phyloP scores from a whole-genome alignment of 2,113 vertebrate genomes.

The Sardina pilchardus region DNA sequence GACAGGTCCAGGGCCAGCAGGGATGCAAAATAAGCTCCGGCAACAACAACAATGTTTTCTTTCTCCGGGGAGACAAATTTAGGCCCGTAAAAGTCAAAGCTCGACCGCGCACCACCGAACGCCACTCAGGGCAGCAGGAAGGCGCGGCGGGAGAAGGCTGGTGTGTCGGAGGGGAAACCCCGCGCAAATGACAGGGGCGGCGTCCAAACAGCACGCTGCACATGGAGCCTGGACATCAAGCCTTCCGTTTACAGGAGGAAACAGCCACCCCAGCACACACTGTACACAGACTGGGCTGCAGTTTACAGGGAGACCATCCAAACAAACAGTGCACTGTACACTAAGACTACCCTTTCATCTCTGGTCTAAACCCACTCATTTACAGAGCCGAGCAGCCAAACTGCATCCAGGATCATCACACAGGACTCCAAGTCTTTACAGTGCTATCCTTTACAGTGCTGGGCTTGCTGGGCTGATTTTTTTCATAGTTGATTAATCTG shows the following conservation, averaged over 20 bases:
- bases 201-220: background rate
- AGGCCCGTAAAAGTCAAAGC: conserved; percentile 27
- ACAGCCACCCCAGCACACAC: background rate
- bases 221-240: conserved; percentile 9
- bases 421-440: too few relatives aligned
- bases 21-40: background rate
- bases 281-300: background rate
- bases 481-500: too few relatives aligned
- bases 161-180: conserved; percentile 26
- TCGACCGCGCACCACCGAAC: conserved; percentile 27
- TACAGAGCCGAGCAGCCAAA: too few relatives aligned
- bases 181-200: conserved; percentile 33
- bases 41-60: background rate
- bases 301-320: too few relatives aligned
- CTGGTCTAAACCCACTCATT: too few relatives aligned
- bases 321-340: too few relatives aligned
- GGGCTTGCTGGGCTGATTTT: too few relatives aligned
- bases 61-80: background rate
- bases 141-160: conserved; percentile 23
- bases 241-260: background rate
- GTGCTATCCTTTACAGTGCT: too few relatives aligned
- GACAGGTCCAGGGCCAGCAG: background rate
- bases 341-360: too few relatives aligned
- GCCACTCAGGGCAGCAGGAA: conserved; percentile 36
- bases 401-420: too few relatives aligned